Evolutionary conservation across 2,797 vertebrate species (phyloP).

Genomic region (Phataginus tetradactyla): DNA sequence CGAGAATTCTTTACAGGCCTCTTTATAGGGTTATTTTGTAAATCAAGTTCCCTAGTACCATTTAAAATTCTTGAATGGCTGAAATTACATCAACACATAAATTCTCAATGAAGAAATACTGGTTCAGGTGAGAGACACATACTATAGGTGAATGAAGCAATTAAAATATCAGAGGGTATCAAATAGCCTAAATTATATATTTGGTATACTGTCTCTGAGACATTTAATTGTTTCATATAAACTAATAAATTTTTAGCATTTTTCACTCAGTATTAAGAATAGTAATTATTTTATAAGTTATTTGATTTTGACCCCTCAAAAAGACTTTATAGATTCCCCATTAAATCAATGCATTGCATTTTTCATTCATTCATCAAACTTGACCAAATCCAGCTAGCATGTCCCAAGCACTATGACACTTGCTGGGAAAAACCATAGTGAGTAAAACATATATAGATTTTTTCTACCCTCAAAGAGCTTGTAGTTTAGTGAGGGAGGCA

Average conservation of each 20-base stretch:
- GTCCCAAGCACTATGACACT: background rate
- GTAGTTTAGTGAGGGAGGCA: background rate
- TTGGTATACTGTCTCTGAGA: background rate
- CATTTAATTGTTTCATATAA: background rate
- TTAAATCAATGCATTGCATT: slow-evolving; percentile 18
- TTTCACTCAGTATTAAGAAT: slow-evolving; percentile 44
- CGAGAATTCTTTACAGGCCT: slow-evolving; percentile 10
- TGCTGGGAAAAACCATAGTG: background rate
- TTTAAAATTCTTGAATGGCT: slow-evolving; percentile 27
- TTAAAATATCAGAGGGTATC: background rate
- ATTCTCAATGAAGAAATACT: slow-evolving; percentile 36
- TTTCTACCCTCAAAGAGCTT: background rate
- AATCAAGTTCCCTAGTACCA: background rate
- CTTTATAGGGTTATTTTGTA: background rate
- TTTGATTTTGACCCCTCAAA: background rate
- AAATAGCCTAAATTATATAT: background rate
- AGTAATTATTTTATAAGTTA: background rate
- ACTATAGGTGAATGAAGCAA: background rate
- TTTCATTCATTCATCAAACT: slow-evolving; percentile 27
- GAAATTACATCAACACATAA: background rate
- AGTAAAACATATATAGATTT: background rate
- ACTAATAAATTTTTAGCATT: background rate
- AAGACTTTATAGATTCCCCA: background rate
- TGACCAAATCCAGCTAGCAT: background rate
- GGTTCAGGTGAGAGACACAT: background rate